Conservation (phyloP, 2,113 vertebrate species). For the Turdus rufiventris region DNA sequence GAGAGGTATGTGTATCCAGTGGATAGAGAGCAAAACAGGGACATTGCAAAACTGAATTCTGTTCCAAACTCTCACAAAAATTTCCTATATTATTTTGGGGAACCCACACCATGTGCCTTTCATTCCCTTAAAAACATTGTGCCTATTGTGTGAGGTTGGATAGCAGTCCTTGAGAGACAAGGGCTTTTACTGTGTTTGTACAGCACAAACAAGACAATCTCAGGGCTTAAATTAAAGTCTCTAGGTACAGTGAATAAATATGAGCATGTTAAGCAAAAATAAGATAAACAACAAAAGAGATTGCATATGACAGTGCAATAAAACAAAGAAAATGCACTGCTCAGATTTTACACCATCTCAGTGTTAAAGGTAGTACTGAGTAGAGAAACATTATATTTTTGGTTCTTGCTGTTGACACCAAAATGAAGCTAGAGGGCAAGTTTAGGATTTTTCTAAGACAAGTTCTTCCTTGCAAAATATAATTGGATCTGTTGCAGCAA, state of each 20-base stretch:
- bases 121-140: not conserved
- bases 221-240: not conserved
- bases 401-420: not conserved
- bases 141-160: not conserved
- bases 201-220: not conserved
- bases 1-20: not conserved
- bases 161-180: not conserved
- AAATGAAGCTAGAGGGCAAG: not conserved
- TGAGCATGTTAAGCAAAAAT: not conserved
- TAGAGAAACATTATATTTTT: not conserved
- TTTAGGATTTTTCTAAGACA: not conserved
- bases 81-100: not conserved
- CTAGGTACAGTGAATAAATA: not conserved
- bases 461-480: not conserved
- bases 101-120: not conserved
- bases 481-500: slow-evolving; percentile 4
- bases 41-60: not conserved
- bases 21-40: not conserved
- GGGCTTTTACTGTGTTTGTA: not conserved
- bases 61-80: not conserved
- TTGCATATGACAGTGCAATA: not conserved
- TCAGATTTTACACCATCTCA: not conserved
- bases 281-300: not conserved
- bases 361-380: not conserved
- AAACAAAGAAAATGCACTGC: not conserved